Conservation (phyloP, 2,113 vertebrate species). For the Tyrannus savana region DNA sequence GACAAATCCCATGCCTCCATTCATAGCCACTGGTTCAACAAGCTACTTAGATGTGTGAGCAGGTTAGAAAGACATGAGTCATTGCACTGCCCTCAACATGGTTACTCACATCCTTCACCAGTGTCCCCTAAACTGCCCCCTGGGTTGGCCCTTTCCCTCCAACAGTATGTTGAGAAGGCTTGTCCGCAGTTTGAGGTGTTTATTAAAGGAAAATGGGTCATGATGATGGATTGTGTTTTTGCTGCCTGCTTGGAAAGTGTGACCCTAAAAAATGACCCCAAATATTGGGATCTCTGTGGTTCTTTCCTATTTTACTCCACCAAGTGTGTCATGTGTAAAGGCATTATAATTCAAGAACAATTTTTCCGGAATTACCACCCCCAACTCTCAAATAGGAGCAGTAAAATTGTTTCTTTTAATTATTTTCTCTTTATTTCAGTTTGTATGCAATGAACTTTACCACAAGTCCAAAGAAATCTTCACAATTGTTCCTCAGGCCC, state of each 20-base stretch:
- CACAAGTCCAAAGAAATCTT: neutral
- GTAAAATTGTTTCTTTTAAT: neutral
- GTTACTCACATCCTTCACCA: neutral
- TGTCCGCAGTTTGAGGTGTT: neutral
- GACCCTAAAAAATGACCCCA: neutral
- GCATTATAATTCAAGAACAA: neutral
- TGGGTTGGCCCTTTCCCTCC: neutral
- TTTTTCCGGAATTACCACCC: neutral
- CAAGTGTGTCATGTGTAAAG: neutral
- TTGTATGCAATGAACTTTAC: neutral
- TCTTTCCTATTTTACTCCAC: neutral
- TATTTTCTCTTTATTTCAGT: neutral
- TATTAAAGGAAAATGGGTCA: neutral
- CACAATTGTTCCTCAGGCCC: neutral
- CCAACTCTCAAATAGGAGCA: neutral
- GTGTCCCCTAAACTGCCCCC: neutral
- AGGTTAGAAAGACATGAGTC: neutral
- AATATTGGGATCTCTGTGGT: neutral
- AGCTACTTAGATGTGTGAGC: neutral
- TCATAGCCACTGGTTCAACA: neutral
- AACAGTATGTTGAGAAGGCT: neutral
- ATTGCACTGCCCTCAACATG: neutral
- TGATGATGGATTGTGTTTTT: neutral
- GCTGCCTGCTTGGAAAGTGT: neutral
- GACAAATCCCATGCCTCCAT: neutral